These are phyloP conservation scores for Spilogale gracilis DNA, from an alignment of 2,113 vertebrate species.

Conservation along the genomic window DNA sequence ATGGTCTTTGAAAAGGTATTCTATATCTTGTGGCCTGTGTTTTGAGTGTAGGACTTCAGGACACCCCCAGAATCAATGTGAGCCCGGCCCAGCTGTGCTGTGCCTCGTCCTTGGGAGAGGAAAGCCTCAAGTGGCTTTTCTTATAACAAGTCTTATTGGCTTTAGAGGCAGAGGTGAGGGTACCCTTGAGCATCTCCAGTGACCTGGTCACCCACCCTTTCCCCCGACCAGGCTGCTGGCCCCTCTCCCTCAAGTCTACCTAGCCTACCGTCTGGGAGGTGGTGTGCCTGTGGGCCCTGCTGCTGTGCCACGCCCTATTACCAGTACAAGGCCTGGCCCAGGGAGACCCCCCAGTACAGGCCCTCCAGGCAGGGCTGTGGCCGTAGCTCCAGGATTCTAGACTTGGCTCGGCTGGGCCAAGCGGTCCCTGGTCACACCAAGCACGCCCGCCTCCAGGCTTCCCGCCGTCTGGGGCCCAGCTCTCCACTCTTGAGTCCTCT, in stretches of 20 bases:
- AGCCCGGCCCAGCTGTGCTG: accelerated
- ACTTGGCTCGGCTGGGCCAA: background rate
- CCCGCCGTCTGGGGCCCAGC: background rate
- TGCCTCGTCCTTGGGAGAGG: background rate
- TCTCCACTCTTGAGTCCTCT: background rate
- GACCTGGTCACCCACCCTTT: background rate
- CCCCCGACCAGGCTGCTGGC: background rate
- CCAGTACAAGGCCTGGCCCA: background rate
- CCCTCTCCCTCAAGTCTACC: no score
- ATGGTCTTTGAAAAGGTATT: constrained; percentile 8
- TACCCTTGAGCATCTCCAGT: background rate
- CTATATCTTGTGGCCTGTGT: background rate
- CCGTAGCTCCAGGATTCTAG: no score
- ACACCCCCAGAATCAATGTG: accelerated
- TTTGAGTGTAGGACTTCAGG: accelerated
- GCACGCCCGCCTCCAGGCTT: background rate
- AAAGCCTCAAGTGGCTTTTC: background rate
- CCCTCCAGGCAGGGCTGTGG: no score
- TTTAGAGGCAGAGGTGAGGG: background rate
- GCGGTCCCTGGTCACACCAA: background rate
- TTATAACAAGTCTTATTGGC: background rate
- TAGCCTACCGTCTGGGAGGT: background rate
- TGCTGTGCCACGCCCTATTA: no score
- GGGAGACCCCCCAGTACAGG: no score
- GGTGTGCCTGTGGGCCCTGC: background rate